Conservation (phyloP, 2,113 vertebrate species). For the Alosa alosa region DNA sequence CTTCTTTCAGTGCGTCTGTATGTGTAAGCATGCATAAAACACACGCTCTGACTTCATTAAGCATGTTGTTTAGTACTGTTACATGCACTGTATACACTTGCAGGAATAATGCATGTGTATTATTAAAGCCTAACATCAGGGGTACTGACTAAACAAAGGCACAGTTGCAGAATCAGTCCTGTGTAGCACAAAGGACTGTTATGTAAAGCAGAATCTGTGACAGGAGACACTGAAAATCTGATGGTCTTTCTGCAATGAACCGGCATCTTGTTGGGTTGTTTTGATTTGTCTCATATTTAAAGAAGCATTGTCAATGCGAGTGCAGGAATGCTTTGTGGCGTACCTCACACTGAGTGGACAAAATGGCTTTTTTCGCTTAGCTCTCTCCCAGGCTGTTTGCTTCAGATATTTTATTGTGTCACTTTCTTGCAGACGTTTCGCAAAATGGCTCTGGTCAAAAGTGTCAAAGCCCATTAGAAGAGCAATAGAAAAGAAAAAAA, state of each 20-base stretch:
- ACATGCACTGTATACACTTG: background rate
- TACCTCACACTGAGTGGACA: conserved; percentile 1
- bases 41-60: background rate
- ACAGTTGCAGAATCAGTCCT: background rate
- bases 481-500: background rate
- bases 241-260: background rate
- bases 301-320: background rate
- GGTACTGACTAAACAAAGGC: background rate
- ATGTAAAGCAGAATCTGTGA: background rate
- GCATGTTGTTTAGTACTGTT: background rate
- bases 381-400: background rate
- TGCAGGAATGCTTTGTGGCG: background rate
- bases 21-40: background rate
- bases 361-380: background rate
- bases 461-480: background rate
- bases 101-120: background rate
- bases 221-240: background rate
- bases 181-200: background rate
- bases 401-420: background rate
- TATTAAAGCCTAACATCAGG: background rate
- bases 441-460: background rate
- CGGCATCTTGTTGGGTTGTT: background rate
- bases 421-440: background rate
- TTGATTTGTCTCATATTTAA: background rate
- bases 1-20: background rate